Conservation (phyloP, 2,113 vertebrate species). For the Eira barbara region DNA sequence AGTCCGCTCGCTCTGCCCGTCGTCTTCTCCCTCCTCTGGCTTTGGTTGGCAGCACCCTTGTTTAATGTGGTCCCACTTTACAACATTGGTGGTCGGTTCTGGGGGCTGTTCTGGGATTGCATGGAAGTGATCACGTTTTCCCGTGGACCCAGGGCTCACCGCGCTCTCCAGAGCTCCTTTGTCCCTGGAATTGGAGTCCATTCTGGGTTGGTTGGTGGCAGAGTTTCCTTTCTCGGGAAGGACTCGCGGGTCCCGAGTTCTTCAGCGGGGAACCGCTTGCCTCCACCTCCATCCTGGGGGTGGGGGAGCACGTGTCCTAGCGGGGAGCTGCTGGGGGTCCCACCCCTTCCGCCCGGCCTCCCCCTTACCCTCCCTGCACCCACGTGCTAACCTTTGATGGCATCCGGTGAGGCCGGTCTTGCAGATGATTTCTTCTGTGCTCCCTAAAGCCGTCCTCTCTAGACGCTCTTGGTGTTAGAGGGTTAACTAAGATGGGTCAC, state of each 20-base stretch:
- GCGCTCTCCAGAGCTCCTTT: not conserved
- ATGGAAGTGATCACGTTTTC: too few species aligned
- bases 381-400: too few species aligned
- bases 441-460: too few species aligned
- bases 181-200: not conserved
- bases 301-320: too few species aligned
- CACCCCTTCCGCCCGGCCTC: too few species aligned
- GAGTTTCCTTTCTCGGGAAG: not conserved
- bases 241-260: not conserved
- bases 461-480: too few species aligned
- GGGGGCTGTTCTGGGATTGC: fast-evolving
- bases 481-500: too few species aligned
- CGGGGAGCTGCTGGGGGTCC: not conserved
- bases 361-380: too few species aligned
- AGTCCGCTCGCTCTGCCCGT: too few species aligned
- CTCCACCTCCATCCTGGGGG: not conserved
- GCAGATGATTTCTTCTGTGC: too few species aligned
- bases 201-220: not conserved
- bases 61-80: not conserved
- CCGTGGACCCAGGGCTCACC: too few species aligned
- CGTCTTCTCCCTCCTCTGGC: not conserved
- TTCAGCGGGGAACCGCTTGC: fast-evolving
- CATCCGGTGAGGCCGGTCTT: too few species aligned
- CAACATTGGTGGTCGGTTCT: not conserved
- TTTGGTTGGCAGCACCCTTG: not conserved